phyloP scores from a whole-genome alignment of 2,113 vertebrate genomes.

The Ranitomeya variabilis region DNA sequence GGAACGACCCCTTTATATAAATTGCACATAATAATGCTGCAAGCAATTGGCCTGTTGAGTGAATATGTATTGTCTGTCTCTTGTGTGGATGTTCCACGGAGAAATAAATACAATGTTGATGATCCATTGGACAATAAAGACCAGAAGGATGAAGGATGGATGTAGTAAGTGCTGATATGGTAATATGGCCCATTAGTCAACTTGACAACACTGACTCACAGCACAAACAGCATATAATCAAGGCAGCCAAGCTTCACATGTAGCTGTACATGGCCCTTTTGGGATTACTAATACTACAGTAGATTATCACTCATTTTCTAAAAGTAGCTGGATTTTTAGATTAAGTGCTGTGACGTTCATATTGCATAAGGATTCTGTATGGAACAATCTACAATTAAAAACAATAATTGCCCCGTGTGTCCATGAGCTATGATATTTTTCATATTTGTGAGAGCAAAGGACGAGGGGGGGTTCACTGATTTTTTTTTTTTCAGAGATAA shows the following conservation, averaged over 20 bases:
- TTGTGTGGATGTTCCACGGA: neutral
- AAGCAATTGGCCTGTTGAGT: neutral
- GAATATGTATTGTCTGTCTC: neutral
- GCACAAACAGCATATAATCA: neutral
- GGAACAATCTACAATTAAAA: too few species aligned
- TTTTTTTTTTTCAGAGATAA: too few species aligned
- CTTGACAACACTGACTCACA: slow-evolving; percentile 18
- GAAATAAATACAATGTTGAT: slow-evolving; percentile 4
- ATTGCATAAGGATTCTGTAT: too few species aligned
- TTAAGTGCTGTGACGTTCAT: too few species aligned
- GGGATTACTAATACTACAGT: neutral
- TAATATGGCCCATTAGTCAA: slow-evolving; percentile 32
- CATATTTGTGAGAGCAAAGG: too few species aligned
- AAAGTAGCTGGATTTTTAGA: too few species aligned
- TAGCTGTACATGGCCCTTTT: too few species aligned
- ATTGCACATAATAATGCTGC: neutral
- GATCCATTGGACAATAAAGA: slow-evolving; percentile 25
- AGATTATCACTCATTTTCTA: neutral
- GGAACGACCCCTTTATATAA: neutral
- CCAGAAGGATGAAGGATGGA: slow-evolving; percentile 22
- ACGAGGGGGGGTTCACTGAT: too few species aligned
- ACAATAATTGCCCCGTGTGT: too few species aligned
- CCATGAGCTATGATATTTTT: too few species aligned
- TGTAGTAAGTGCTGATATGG: slow-evolving; percentile 27
- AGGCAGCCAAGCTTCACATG: slow-evolving; percentile 5